These are phyloP conservation scores for Promerops cafer DNA, from an alignment of 2,113 vertebrate genomes.

Conservation along the genomic window DNA sequence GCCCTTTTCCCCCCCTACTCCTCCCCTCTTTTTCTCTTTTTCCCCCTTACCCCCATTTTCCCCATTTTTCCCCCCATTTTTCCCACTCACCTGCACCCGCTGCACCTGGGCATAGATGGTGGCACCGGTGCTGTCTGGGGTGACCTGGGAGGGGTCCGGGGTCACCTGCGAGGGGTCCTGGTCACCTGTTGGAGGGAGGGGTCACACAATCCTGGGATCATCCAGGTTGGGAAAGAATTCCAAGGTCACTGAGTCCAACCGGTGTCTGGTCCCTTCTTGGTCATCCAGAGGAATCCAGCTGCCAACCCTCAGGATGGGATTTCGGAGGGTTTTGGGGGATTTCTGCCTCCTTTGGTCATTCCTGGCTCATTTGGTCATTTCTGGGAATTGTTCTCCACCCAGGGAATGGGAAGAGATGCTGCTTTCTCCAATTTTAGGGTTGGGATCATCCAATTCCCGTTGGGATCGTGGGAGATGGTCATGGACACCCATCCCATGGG, in stretches of 20 bases:
- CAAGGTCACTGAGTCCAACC: accelerated
- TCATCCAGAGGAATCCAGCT: background rate
- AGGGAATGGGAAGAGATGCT: background rate
- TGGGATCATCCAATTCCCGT: background rate
- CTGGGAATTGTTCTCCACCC: background rate
- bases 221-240: background rate
- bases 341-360: background rate
- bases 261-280: background rate
- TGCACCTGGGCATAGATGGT: background rate
- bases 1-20: background rate
- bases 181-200: background rate
- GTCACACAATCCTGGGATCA: background rate
- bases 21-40: background rate
- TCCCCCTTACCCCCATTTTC: too few relatives aligned
- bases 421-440: background rate
- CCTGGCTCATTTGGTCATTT: too few relatives aligned
- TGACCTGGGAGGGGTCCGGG: background rate
- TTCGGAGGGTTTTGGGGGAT: too few relatives aligned
- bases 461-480: background rate
- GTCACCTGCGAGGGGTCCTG: background rate
- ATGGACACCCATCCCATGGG: background rate
- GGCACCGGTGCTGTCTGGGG: background rate
- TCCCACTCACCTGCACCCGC: background rate
- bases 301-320: too few relatives aligned
- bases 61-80: accelerated